A percentile compares a stretch with the other conserved stretches of the same genome.
Evolutionary conservation across 2,888 invertebrate genomes (phyloP).

Genomic region (Germaria angustata): DNA sequence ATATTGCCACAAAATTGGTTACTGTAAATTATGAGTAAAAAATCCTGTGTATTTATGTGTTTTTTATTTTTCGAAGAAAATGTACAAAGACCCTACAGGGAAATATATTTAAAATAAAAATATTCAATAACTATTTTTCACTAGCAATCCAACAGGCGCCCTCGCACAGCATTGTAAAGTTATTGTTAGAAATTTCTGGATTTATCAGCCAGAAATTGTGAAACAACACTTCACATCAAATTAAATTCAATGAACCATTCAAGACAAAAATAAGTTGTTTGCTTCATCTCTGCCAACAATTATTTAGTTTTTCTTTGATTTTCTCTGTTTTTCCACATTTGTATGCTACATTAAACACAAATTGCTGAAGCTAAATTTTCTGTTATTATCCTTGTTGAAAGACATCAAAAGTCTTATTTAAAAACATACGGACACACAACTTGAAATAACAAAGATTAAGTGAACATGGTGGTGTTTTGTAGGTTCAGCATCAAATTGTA

Average conservation of each 20-base stretch:
- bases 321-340: conserved; percentile 4
- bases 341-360: conserved; percentile 55
- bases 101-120: too few relatives aligned
- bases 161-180: too few relatives aligned
- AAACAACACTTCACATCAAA: conserved; percentile 10
- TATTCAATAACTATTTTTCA: too few relatives aligned
- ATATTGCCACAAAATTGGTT: too few relatives aligned
- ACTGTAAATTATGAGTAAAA: too few relatives aligned
- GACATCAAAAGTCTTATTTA: neutral
- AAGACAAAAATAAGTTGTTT: conserved; percentile 35
- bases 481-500: too few relatives aligned
- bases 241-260: conserved; percentile 53
- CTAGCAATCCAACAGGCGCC: too few relatives aligned
- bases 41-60: too few relatives aligned
- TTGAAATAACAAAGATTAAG: too few relatives aligned
- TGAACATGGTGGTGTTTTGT: too few relatives aligned
- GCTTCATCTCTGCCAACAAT: neutral
- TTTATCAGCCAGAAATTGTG: neutral
- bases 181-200: neutral
- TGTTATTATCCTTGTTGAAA: conserved; percentile 33
- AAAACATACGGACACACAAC: neutral
- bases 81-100: too few relatives aligned
- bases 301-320: neutral
- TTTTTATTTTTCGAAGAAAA: too few relatives aligned
- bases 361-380: conserved; percentile 35